These are phyloP conservation scores for Lacanobia wlatinum DNA, from an alignment of 2,888 invertebrate genomes.

Conservation along the genomic window DNA sequence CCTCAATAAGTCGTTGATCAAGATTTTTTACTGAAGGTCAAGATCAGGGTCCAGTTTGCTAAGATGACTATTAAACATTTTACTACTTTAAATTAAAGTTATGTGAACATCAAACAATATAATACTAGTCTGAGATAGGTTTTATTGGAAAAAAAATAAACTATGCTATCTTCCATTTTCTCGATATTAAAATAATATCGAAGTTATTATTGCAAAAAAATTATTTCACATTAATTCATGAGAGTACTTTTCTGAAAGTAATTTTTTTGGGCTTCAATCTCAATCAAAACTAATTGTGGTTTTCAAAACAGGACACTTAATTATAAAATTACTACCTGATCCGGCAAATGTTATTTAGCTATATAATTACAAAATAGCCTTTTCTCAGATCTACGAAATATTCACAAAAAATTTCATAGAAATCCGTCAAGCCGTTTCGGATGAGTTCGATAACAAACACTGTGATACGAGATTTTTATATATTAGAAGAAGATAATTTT, in stretches of 20 bases:
- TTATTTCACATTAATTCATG: not conserved
- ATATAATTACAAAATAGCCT: no score
- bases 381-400: no score
- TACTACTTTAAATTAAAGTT: not conserved
- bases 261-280: no score
- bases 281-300: not conserved
- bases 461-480: no score
- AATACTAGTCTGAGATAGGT: not conserved
- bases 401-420: no score
- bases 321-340: no score
- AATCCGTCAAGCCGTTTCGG: no score
- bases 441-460: no score
- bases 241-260: not conserved
- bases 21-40: slow-evolving; percentile 7
- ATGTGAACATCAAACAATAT: not conserved
- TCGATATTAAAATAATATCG: not conserved
- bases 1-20: not conserved
- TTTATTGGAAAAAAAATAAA: not conserved
- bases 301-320: not conserved
- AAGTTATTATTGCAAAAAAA: not conserved
- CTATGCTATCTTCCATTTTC: not conserved
- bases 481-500: no score
- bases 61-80: slow-evolving; percentile 1
- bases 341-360: no score
- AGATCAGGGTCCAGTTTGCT: not conserved